phyloP scores from a whole-genome alignment of 2,888 invertebrate genomes.

The Epistrophella euchroma region DNA sequence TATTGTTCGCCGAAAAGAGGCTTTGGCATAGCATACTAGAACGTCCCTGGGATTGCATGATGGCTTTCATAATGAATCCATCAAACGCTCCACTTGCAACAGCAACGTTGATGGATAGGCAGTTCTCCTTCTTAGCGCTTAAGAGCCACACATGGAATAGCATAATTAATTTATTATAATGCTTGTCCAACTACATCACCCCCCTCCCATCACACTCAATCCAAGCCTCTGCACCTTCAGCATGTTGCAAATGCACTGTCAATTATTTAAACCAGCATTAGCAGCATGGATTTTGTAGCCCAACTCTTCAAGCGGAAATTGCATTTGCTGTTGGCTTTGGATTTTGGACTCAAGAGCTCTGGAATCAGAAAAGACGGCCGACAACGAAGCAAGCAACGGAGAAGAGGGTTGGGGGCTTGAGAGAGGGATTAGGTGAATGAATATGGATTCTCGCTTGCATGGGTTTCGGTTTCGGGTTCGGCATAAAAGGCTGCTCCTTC shows the following conservation, averaged over 20 bases:
- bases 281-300: slow-evolving; percentile 70
- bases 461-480: slow-evolving; percentile 60
- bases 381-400: neutral
- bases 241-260: slow-evolving; percentile 68
- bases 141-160: slow-evolving; percentile 71
- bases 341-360: slow-evolving; percentile 18
- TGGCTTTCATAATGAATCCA: slow-evolving; percentile 73
- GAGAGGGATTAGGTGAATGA: slow-evolving; percentile 44
- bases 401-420: neutral
- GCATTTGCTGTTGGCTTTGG: slow-evolving; percentile 58
- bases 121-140: slow-evolving; percentile 69
- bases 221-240: slow-evolving; percentile 1
- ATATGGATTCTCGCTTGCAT: slow-evolving; percentile 53
- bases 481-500: slow-evolving; percentile 48
- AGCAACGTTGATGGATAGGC: slow-evolving; percentile 66
- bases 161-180: slow-evolving; percentile 75
- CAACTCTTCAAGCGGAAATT: slow-evolving; percentile 72
- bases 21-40: slow-evolving; percentile 45
- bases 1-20: slow-evolving; percentile 34
- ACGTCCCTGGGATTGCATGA: slow-evolving; percentile 49
- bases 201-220: neutral
- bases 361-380: neutral
- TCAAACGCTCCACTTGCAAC: slow-evolving; percentile 73
- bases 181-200: slow-evolving; percentile 16
- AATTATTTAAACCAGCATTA: slow-evolving; percentile 70